Evolutionary conservation across 2,888 invertebrate species (phyloP).

Genomic region (Priocnemis perturbator): DNA sequence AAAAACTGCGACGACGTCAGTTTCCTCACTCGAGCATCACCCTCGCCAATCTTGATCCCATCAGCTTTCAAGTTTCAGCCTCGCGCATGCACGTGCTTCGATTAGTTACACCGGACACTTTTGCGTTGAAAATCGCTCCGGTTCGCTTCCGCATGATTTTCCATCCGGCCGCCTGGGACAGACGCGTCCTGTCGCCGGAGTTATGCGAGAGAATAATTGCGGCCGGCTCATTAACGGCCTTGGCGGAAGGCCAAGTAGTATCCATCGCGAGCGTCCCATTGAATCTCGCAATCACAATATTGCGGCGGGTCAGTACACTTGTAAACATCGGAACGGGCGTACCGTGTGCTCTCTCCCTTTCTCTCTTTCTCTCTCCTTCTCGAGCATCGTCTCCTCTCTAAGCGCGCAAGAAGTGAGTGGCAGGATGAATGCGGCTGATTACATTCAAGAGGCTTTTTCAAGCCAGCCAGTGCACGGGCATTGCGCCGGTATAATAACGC

Average conservation of each 20-base stretch:
- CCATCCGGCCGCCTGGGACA: no score
- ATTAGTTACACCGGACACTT: no score
- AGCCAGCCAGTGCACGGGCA: slow-evolving; percentile 24
- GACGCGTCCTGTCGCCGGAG: no score
- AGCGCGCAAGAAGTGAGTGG: slow-evolving; percentile 44
- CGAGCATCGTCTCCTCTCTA: neutral
- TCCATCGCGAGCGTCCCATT: slow-evolving; percentile 29
- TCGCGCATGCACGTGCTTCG: no score
- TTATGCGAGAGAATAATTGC: no score
- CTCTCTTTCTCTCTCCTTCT: no score
- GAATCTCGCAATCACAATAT: slow-evolving; percentile 42
- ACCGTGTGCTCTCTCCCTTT: slow-evolving; percentile 24
- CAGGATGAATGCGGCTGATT: slow-evolving; percentile 58
- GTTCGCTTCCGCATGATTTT: no score
- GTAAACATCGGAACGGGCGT: slow-evolving; percentile 33
- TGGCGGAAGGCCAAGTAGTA: neutral
- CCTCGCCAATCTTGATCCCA: no score
- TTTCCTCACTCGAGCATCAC: no score
- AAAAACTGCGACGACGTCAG: no score
- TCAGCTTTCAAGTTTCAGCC: no score
- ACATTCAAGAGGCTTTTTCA: slow-evolving; percentile 53
- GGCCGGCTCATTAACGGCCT: neutral
- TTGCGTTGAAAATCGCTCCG: no score
- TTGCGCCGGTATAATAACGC: slow-evolving; percentile 2
- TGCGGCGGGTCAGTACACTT: slow-evolving; percentile 52